Evolutionary conservation across 2,797 vertebrate species (phyloP), one percentile per base, ranked within the genome.

Genomic region (Poecilia gillii): DNA sequence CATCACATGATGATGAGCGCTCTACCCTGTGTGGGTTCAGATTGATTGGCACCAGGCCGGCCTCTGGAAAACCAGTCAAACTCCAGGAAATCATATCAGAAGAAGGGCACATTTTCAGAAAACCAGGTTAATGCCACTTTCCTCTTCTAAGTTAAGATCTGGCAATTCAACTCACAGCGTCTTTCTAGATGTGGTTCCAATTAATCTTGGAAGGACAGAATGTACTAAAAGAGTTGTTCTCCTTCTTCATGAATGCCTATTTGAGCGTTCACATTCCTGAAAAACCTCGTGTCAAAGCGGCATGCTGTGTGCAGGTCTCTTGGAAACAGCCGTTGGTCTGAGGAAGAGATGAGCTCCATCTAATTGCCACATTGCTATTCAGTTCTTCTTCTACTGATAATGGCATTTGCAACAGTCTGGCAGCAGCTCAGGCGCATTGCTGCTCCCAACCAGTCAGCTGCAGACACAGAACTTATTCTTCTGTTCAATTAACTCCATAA

Each of bases 301-400:
- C 59, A 20, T 18, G 59, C 31, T 64, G 59, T 36, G 16, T 16
- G 59, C 59, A 33, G 59, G 31, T 64, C 6, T 64, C 59, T 20
- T 36, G 31, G 16, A 64, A 33, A 18, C 28, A 64, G 14, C 16
- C 36, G 31, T 20, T 36, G 59, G 31, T 64, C 28, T 33, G 59
- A 64, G 59, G 31, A 64, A 20, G 59, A 36, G 59, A 64, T 64
- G 59, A 64, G 59, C 28, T 59, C 55, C 55, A 59, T 59, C 45
- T 28, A 72, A 71, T 64, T 64, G 31, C 59, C 59, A 64, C 28
- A 64, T 64, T 33, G 59, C 25, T 41, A 3, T 64, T 64, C 31
- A 36, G 59, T 25, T 64, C 59, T 62, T 62, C 57, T 31, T 64
- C 31, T 36, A 64, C 59, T 64, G 14, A 64, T 36, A 64, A 64